phyloP scores from a whole-genome alignment of 2,888 invertebrate genomes.

The Lasioglossum pauxillum region DNA sequence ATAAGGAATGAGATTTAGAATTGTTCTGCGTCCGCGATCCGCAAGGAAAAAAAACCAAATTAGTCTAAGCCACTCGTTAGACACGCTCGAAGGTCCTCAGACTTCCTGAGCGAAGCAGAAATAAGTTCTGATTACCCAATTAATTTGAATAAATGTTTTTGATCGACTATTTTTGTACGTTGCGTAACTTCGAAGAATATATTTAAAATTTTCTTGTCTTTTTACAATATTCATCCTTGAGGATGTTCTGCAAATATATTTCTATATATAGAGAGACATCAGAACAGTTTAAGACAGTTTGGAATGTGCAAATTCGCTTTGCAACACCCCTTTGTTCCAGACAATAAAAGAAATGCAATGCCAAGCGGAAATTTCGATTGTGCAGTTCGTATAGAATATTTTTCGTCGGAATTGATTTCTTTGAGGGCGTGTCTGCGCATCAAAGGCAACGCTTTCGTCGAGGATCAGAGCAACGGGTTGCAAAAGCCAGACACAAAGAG shows the following conservation, averaged over 20 bases:
- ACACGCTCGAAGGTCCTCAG: conserved; percentile 63
- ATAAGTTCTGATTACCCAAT: conserved; percentile 41
- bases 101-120: conserved; percentile 55
- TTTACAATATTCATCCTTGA: not conserved
- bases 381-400: conserved; percentile 9
- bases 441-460: conserved; percentile 9
- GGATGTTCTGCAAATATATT: not conserved
- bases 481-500: not conserved
- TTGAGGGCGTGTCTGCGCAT: conserved; percentile 6
- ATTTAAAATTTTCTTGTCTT: not conserved
- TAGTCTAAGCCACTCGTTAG: conserved; percentile 63
- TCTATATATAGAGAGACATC: not conserved
- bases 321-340: not conserved
- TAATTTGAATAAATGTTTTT: conserved; percentile 47
- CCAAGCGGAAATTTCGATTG: conserved; percentile 17
- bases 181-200: not conserved
- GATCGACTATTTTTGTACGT: conserved; percentile 3
- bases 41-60: conserved; percentile 36
- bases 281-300: not conserved
- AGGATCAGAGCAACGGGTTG: not conserved
- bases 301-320: not conserved
- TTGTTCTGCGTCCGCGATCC: conserved; percentile 58
- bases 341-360: conserved; percentile 14
- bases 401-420: conserved; percentile 12
- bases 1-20: conserved; percentile 31